Conservation (phyloP, 2,113 vertebrate species). For the Bufo bufo region DNA sequence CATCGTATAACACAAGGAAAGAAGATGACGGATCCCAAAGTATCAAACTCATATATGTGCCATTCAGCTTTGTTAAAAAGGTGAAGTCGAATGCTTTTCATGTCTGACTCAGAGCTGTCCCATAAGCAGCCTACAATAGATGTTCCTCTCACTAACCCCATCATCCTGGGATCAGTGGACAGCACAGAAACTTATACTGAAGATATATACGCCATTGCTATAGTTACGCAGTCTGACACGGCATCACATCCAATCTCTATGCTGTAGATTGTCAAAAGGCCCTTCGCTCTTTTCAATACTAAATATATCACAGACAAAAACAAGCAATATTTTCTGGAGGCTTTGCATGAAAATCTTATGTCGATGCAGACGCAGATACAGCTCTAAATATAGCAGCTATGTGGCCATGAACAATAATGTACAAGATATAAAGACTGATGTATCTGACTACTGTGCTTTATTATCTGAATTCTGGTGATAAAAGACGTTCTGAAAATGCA, state of each 20-base stretch:
- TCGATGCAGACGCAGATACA: slow-evolving; percentile 29
- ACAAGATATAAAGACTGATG: background rate
- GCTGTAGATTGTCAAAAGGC: background rate
- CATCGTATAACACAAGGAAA: background rate
- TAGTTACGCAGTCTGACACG: background rate
- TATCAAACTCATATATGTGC: background rate
- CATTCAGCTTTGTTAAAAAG: background rate
- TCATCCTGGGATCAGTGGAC: background rate
- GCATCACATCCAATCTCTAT: background rate
- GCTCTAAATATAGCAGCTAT: slow-evolving; percentile 40
- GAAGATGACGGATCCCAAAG: background rate
- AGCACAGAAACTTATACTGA: background rate
- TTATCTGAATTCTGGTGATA: background rate
- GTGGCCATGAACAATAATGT: slow-evolving; percentile 25
- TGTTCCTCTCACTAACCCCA: background rate
- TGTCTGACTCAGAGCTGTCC: background rate
- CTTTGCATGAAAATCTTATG: slow-evolving; percentile 34
- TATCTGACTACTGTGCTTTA: background rate
- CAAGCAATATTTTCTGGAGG: slow-evolving; percentile 10
- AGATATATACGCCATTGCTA: background rate
- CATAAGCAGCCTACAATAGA: background rate
- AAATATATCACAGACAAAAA: slow-evolving; percentile 21
- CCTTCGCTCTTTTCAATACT: background rate
- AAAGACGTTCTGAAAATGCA: background rate
- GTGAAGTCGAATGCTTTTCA: background rate